Percentiles rank a stretch among this genome's conserved stretches.
phyloP scores from a whole-genome alignment of 2,113 vertebrate genomes.

The Emydocephalus ijimae region DNA sequence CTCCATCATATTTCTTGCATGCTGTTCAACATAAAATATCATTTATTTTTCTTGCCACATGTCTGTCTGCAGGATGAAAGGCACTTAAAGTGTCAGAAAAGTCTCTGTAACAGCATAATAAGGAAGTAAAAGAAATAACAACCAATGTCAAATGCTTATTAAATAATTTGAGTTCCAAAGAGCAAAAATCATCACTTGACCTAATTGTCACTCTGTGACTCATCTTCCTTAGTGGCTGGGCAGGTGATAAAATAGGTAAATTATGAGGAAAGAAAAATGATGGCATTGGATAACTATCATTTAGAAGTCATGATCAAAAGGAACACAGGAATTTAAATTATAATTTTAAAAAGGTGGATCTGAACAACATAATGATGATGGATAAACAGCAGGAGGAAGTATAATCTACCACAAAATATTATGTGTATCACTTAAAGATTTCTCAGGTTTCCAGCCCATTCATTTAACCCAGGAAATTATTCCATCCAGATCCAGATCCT shows the following conservation, averaged over 20 bases:
- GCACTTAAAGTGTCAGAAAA: background rate
- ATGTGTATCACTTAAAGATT: background rate
- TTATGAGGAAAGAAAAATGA: background rate
- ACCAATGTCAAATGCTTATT: background rate
- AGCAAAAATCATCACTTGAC: background rate
- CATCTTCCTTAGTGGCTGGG: background rate
- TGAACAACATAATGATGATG: background rate
- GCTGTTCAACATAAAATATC: background rate
- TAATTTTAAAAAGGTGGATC: background rate
- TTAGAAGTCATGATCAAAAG: background rate
- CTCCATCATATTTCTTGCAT: background rate
- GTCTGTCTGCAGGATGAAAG: conserved; percentile 4
- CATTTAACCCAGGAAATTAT: background rate
- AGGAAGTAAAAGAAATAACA: background rate
- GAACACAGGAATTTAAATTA: background rate
- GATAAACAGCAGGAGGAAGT: background rate
- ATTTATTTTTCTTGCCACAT: background rate
- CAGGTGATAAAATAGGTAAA: background rate
- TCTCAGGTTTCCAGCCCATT: background rate
- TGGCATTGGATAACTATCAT: background rate
- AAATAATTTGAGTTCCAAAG: background rate
- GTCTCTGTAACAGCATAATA: background rate
- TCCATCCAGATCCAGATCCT: background rate
- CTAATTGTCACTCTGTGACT: background rate
- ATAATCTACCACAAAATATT: background rate